A percentile compares a stretch with the other conserved stretches of the same genome.
Conservation (phyloP, 2,888 invertebrate genomes). For the Octonoba sinensis region DNA sequence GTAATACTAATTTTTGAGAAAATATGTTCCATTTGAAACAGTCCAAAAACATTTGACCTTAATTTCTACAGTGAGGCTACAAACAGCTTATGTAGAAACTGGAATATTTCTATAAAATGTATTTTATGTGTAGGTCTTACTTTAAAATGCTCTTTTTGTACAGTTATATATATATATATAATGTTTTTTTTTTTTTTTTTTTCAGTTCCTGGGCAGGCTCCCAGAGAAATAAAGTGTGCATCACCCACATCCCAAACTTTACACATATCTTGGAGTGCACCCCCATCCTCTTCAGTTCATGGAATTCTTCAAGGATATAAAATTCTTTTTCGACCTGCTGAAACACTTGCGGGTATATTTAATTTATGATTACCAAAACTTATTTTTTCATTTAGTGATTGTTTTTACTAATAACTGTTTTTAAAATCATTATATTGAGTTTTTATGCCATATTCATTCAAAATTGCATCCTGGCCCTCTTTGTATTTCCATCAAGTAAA, state of each 20-base stretch:
- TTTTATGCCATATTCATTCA: too few relatives aligned
- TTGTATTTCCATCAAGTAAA: neutral
- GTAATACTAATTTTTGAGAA: too few relatives aligned
- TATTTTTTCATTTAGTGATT: neutral
- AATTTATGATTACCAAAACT: neutral
- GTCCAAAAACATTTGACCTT: too few relatives aligned
- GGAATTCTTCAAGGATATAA: slow-evolving; percentile 97
- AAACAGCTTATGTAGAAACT: too few relatives aligned
- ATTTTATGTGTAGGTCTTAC: too few relatives aligned
- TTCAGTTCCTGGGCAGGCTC: slow-evolving; percentile 87
- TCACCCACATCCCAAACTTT: slow-evolving; percentile 94
- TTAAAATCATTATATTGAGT: too few relatives aligned
- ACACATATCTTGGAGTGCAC: slow-evolving; percentile 93
- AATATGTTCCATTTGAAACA: too few relatives aligned
- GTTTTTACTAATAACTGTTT: neutral
- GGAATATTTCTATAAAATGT: too few relatives aligned
- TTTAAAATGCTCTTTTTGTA: too few relatives aligned
- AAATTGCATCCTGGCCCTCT: neutral
- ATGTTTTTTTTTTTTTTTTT: slow-evolving; percentile 57
- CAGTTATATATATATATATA: too few relatives aligned
- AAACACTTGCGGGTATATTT: slow-evolving; percentile 47
- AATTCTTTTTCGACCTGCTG: slow-evolving; percentile 61
- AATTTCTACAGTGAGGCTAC: too few relatives aligned
- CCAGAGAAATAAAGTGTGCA: slow-evolving; percentile 90
- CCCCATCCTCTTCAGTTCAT: slow-evolving; percentile 90